A percentile compares a stretch with the other conserved stretches of the same genome.
Conservation (phyloP, 1,140 invertebrate species). For the Heliconius congener region DNA sequence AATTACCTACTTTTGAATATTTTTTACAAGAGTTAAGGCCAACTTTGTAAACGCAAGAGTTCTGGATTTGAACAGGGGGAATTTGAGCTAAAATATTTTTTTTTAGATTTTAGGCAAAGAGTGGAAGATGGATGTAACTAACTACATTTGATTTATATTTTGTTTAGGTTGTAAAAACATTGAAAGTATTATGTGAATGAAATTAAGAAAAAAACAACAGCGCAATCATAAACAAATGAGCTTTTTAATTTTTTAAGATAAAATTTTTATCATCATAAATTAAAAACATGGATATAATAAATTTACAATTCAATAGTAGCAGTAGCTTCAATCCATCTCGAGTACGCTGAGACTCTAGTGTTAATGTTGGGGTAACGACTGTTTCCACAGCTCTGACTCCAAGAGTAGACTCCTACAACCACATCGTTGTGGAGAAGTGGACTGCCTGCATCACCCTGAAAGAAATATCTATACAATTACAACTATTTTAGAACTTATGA, state of each 20-base stretch:
- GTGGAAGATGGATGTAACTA: too few species aligned
- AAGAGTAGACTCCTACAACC: constrained; percentile 83
- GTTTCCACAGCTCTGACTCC: constrained; percentile 78
- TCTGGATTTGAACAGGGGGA: too few species aligned
- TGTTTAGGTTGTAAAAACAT: too few species aligned
- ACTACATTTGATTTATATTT: too few species aligned
- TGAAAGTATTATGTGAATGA: too few species aligned
- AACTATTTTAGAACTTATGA: too few species aligned
- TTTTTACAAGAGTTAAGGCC: background rate
- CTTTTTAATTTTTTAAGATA: background rate
- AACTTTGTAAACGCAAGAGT: too few species aligned
- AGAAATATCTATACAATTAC: background rate
- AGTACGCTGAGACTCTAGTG: constrained; percentile 68
- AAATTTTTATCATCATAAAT: background rate
- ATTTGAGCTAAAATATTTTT: too few species aligned
- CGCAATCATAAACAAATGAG: background rate
- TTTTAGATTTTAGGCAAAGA: too few species aligned
- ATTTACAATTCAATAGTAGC: constrained; percentile 34
- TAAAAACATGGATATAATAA: background rate
- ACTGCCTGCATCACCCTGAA: constrained; percentile 83
- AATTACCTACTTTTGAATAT: background rate
- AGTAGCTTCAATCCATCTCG: constrained; percentile 52
- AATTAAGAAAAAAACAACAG: too few species aligned
- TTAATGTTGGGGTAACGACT: constrained; percentile 80
- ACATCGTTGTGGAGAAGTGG: constrained; percentile 81